phyloP scores from a whole-genome alignment of 2,888 invertebrate species.

The Dryomyza anilis region DNA sequence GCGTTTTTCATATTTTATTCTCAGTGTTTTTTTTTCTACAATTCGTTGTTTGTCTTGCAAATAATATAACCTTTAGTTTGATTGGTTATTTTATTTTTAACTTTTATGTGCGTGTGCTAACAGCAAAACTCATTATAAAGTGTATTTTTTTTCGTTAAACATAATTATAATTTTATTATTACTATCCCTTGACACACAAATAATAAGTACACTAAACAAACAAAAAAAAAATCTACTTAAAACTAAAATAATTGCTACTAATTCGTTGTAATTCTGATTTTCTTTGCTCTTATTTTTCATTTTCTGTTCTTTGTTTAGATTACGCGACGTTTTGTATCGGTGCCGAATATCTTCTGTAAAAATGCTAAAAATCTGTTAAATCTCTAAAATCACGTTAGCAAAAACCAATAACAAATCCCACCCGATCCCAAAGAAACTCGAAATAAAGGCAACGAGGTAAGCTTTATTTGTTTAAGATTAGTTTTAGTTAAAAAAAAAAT shows the following conservation, averaged over 20 bases:
- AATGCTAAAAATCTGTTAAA: constrained; percentile 35
- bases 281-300: constrained; percentile 51
- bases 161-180: too few species aligned
- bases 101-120: constrained; percentile 62
- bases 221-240: background rate
- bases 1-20: constrained; percentile 38
- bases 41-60: background rate
- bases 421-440: constrained; percentile 21
- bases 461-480: constrained; percentile 26
- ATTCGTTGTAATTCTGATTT: constrained; percentile 41
- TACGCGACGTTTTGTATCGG: constrained; percentile 63
- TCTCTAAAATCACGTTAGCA: constrained; percentile 30
- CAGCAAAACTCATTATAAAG: constrained; percentile 31
- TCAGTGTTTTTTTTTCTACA: constrained; percentile 28
- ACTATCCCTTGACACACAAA: constrained; percentile 28
- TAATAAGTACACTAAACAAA: background rate
- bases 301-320: constrained; percentile 60
- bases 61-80: background rate
- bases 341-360: constrained; percentile 62
- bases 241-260: constrained; percentile 24
- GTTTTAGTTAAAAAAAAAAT: background rate
- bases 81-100: constrained; percentile 37
- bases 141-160: constrained; percentile 22
- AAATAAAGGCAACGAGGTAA: constrained; percentile 38
- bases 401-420: constrained; percentile 39